Evolutionary conservation across 2,888 invertebrate genomes (phyloP).

Genomic region (Craniophora ligustri): DNA sequence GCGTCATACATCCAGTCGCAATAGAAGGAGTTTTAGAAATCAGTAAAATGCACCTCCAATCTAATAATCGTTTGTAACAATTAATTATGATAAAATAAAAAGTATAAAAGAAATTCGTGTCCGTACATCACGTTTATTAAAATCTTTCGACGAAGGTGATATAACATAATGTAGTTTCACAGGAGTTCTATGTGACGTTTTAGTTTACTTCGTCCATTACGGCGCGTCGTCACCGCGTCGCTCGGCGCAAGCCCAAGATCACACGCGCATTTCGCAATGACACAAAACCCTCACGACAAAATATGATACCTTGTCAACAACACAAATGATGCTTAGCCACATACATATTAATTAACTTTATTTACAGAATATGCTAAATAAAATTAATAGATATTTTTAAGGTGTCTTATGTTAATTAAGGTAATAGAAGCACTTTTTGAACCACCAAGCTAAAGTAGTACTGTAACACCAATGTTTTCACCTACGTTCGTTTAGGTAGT

Average conservation of each 20-base stretch:
- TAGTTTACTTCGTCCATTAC: slow-evolving; percentile 58
- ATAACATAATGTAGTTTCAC: slow-evolving; percentile 49
- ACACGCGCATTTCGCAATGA: slow-evolving; percentile 67
- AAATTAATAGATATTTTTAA: no score
- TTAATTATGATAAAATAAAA: slow-evolving; percentile 30
- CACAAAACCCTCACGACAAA: slow-evolving; percentile 70
- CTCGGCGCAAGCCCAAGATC: slow-evolving; percentile 55
- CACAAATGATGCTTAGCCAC: slow-evolving; percentile 52
- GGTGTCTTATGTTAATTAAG: no score
- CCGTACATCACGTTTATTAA: slow-evolving; percentile 52
- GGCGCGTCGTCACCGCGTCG: no score
- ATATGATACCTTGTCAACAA: slow-evolving; percentile 80
- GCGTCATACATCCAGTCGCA: slow-evolving; percentile 61
- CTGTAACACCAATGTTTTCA: no score
- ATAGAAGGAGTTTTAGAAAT: slow-evolving; percentile 72
- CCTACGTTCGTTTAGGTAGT: no score
- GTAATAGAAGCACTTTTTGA: no score
- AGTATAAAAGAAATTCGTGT: slow-evolving; percentile 43
- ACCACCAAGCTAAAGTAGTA: no score
- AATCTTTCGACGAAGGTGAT: slow-evolving; percentile 52
- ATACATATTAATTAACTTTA: slow-evolving; percentile 20
- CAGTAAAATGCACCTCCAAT: slow-evolving; percentile 58
- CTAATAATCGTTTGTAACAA: background rate
- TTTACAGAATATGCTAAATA: background rate
- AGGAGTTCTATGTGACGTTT: slow-evolving; percentile 40